Conservation (phyloP, 1,140 invertebrate species). For the Eciton burchellii region DNA sequence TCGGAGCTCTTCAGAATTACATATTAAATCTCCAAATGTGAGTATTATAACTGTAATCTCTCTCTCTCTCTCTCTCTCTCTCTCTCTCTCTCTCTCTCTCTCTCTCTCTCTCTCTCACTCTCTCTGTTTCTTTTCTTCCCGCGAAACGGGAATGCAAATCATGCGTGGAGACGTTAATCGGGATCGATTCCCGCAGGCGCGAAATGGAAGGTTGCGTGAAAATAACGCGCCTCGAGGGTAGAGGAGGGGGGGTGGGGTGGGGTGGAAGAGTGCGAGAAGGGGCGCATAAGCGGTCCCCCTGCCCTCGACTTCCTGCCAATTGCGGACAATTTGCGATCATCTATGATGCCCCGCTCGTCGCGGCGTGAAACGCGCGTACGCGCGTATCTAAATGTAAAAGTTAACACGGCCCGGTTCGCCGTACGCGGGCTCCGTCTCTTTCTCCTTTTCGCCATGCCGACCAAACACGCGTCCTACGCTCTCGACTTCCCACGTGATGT, state of each 20-base stretch:
- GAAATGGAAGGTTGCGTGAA: constrained; percentile 70
- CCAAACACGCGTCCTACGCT: constrained; percentile 63
- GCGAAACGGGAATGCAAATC: not conserved
- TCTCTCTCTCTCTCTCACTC: no score
- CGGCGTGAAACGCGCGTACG: constrained; percentile 62
- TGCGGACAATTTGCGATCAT: constrained; percentile 85
- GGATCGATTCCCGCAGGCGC: constrained; percentile 69
- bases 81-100: no score
- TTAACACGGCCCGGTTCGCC: constrained; percentile 74
- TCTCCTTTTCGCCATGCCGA: constrained; percentile 57
- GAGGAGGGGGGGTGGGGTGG: no score
- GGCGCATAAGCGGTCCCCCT: constrained; percentile 79
- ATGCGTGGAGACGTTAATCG: constrained; percentile 48
- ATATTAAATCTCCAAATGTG: no score
- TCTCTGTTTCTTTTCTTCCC: no score
- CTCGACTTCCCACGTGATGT: constrained; percentile 76
- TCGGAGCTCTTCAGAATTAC: no score
- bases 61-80: no score
- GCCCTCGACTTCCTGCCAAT: constrained; percentile 85
- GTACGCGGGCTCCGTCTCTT: constrained; percentile 5
- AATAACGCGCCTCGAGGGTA: constrained; percentile 77
- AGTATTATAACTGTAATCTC: no score
- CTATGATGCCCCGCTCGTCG: constrained; percentile 79
- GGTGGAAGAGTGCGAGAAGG: constrained; percentile 76
- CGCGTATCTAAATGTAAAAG: constrained; percentile 76